A percentile compares a stretch with the other conserved stretches of the same genome.
Evolutionary conservation across 23 tunicate genomes (phyloP).

Genomic region (Ascidia mentula): DNA sequence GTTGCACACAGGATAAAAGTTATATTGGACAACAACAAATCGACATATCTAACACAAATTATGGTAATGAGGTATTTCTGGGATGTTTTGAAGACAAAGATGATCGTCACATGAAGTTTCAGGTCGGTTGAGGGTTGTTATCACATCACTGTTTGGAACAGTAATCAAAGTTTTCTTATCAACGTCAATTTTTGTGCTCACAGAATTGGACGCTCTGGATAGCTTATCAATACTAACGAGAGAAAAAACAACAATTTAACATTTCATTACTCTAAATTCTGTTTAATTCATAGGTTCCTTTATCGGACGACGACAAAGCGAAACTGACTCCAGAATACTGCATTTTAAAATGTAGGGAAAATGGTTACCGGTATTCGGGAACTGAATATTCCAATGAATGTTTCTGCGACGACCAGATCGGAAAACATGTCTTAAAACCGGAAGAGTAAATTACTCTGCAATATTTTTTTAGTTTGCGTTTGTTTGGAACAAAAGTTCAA

Average conservation of each 20-base stretch:
- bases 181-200: not conserved
- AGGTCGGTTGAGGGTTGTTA: not conserved
- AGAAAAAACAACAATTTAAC: too few relatives aligned
- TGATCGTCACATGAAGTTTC: slow-evolving; percentile 16
- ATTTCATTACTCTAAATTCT: not conserved
- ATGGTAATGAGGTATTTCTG: slow-evolving; percentile 45
- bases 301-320: slow-evolving; percentile 23
- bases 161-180: not conserved
- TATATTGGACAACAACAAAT: slow-evolving; percentile 42
- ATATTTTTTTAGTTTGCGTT: not conserved
- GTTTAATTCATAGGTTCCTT: not conserved
- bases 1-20: slow-evolving; percentile 31
- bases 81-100: slow-evolving; percentile 30
- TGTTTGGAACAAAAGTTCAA: not conserved
- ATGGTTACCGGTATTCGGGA: slow-evolving; percentile 37
- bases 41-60: slow-evolving; percentile 33
- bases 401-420: slow-evolving; percentile 30
- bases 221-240: not conserved
- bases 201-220: not conserved
- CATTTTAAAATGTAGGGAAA: slow-evolving; percentile 25
- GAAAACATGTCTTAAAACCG: slow-evolving; percentile 12
- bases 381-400: slow-evolving; percentile 39
- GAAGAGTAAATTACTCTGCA: slow-evolving; percentile 23
- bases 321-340: slow-evolving; percentile 45
- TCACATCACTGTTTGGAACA: not conserved